Percentiles rank a stretch among this genome's conserved stretches.
Conservation (phyloP, 2,113 vertebrate genomes). For the Lepus americanus region DNA sequence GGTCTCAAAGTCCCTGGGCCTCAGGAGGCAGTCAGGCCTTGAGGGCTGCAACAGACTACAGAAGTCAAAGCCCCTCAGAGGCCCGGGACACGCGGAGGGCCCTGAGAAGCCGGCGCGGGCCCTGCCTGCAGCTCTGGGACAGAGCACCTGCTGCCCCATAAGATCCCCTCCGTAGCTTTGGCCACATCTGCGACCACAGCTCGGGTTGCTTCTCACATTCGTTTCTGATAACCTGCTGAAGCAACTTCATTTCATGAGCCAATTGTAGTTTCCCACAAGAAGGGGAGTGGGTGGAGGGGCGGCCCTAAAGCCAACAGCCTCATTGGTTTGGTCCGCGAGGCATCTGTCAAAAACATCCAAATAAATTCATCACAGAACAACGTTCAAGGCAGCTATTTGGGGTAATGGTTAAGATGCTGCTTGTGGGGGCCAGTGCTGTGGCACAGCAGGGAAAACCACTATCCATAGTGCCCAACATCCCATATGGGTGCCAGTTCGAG, state of each 20-base stretch:
- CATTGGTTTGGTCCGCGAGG: background rate
- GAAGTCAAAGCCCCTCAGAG: background rate
- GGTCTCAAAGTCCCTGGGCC: background rate
- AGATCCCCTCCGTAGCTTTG: background rate
- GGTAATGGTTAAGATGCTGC: too few species aligned
- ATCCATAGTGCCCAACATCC: too few species aligned
- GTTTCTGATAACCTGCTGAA: constrained; percentile 21
- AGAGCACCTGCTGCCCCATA: background rate
- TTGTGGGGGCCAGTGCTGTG: too few species aligned
- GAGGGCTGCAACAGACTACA: background rate
- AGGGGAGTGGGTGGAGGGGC: background rate
- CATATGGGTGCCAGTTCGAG: too few species aligned
- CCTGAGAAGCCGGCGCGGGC: background rate
- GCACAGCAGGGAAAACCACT: too few species aligned
- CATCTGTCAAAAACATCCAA: constrained; percentile 39
- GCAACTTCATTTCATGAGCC: background rate
- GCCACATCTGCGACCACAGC: background rate
- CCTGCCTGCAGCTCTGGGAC: background rate
- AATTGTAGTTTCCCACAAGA: background rate
- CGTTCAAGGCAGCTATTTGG: background rate
- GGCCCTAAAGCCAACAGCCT: background rate
- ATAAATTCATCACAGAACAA: background rate
- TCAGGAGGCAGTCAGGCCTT: background rate
- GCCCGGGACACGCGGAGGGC: background rate
- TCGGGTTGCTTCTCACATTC: background rate